Evolutionary conservation across 2,797 vertebrate species (phyloP), one percentile per base, ranked within the genome.

Genomic region (Lepilemur septentrionalis): DNA sequence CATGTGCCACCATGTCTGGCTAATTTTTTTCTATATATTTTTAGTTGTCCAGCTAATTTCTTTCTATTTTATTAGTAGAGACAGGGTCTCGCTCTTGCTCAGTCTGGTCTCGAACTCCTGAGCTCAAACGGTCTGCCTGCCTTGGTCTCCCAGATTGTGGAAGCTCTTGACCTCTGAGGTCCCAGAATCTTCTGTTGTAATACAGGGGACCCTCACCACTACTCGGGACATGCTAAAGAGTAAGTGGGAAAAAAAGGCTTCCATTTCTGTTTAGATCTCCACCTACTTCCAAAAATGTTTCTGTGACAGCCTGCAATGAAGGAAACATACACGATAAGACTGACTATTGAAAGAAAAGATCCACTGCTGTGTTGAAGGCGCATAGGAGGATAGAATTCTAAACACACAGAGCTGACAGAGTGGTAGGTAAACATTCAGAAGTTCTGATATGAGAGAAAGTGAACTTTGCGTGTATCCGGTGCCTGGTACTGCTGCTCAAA

Each of bases 271-370:
- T 65, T 93, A 46, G 11, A 83, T 50, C 12, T 91, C 73, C 23
- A 57, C 32, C 93, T 61, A 35, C 73, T 89, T 91, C 38, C 94
- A 82, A 88, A 92, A 83, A 41, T 75, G 46, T 73, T 28, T 65
- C 65, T 89, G 50, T 67, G 81, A 69, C 25, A 73, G 69, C 86
- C 69, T 82, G 17, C n/a, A 61, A 52, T 50, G 35, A 95, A 93
- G 76, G 70, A 84, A 96, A 84, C 59, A 70, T 50, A 13, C 4
- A 73, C 20, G 79, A n/a, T 32, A 78, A 92, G 55, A 78, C n/a
- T 63, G 76, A 69, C 41, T 55, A 80, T 48, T 48, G 55, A 95
- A 83, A 70, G 61, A 50, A 85, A 89, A 63, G 22, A 63, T 1
- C 38, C 59, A 72, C 18, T 23, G 81, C n/a, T 23, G 22, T 32